Conservation (phyloP, 1,140 invertebrate species). For the Monochamus saltuarius region DNA sequence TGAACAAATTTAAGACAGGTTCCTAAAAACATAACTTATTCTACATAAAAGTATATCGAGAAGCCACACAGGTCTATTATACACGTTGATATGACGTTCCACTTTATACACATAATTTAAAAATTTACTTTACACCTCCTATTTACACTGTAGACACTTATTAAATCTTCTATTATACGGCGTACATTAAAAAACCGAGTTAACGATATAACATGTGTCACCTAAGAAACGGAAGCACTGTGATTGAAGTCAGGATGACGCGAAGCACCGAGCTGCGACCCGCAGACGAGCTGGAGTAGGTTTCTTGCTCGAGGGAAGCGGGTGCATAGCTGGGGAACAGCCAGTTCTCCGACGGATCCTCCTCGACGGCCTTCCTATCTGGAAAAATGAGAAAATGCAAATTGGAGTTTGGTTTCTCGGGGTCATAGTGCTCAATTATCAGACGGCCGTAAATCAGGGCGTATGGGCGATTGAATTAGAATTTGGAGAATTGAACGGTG, state of each 20-base stretch:
- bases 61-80: neutral
- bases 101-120: neutral
- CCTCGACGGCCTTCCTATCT: constrained; percentile 25
- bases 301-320: constrained; percentile 40
- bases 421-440: too few relatives aligned
- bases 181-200: constrained; percentile 3
- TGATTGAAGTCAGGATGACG: constrained; percentile 24
- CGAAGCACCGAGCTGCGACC: constrained; percentile 15
- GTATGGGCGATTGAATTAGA: too few relatives aligned
- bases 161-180: neutral
- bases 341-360: constrained; percentile 41
- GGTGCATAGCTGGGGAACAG: constrained; percentile 41
- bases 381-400: constrained; percentile 12
- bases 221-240: constrained; percentile 30
- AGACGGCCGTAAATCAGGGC: too few relatives aligned
- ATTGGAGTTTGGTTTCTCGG: neutral
- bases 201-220: constrained; percentile 27
- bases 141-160: neutral
- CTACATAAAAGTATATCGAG: neutral
- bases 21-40: too few relatives aligned
- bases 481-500: too few relatives aligned
- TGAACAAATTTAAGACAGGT: too few relatives aligned
- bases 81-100: neutral
- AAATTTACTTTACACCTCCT: neutral
- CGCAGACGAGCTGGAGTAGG: constrained; percentile 22